Evolutionary conservation across 2,113 vertebrate species (phyloP).

Genomic region (Tichodroma muraria): DNA sequence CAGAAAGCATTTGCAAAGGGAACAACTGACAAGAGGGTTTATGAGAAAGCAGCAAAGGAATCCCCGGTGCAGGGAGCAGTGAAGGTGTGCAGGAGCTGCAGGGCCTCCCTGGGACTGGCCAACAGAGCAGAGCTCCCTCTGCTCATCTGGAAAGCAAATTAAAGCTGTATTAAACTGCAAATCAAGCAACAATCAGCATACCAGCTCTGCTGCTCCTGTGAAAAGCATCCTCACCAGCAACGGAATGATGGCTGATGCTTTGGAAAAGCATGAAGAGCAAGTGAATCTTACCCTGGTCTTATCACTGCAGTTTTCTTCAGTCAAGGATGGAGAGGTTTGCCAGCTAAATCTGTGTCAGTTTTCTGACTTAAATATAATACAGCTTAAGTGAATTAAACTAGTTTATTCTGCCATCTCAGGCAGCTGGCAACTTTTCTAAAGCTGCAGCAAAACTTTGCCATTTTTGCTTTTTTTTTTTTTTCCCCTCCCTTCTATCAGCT

Average conservation of each 20-base stretch:
- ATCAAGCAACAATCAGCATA: neutral
- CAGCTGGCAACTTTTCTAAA: neutral
- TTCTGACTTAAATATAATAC: neutral
- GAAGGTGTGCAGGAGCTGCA: neutral
- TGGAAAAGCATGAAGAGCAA: neutral
- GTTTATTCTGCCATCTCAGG: neutral
- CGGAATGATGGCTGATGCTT: neutral
- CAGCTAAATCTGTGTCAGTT: neutral
- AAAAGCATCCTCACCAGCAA: neutral
- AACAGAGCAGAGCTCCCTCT: neutral
- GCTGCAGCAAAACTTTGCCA: neutral
- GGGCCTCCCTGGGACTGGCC: neutral
- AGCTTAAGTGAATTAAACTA: neutral
- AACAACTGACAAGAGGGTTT: neutral
- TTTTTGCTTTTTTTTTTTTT: neutral
- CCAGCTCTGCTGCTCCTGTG: neutral
- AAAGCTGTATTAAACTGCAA: neutral
- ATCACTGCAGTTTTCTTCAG: neutral
- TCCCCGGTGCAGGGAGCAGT: fast-evolving
- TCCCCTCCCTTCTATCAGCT: neutral
- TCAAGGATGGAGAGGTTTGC: neutral
- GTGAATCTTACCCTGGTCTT: neutral
- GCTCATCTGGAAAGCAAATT: neutral
- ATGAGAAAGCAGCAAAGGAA: neutral
- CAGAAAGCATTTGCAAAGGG: neutral